Base-by-base conservation (phyloP, 2,797 vertebrate genomes). In the Telmatherina bonti region DNA sequence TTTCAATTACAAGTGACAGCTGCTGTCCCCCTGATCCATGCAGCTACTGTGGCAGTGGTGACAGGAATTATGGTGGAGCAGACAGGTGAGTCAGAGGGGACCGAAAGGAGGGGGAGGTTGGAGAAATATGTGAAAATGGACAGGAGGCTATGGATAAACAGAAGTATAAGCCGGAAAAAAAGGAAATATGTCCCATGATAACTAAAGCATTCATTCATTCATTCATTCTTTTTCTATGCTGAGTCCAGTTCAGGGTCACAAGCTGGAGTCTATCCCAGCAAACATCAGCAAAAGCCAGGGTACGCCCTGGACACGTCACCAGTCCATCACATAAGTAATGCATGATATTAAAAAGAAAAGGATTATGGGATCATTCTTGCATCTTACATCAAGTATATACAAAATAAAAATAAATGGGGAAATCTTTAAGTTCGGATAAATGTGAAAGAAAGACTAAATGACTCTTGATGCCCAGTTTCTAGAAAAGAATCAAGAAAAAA, bases 1-100 rank as follows among this genome's bases (percentile, higher is more conserved):
- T 93, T 93, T 93, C 91, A 93, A 92, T 93, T 93, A 93, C 86
- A 87, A 74, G 89, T 91, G 91, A 92, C 92, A 92, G 91, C 88
- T 90, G 88, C 91, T 91, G 91, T 91, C 91, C 87, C 76, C 71
- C 84, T 91, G 91, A 93, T 92, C 89, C 87, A 89, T 90, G 87
- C 84, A 83, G 81, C 87, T 83, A 78, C 88, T 85, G 82, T 84
- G 77, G 88, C 85, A 79, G 43, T 76, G 83, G 81, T 86, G 91
- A 91, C 87, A 89, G 86, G 89, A 92, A 90, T 92, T 87, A 93
- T 91, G 89, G 91, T 55, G 68, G 74, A 83, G 86, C 86, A 81
- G 91, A 86, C 86, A 90, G 90, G 91, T 91, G 88, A 90, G 87
- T 88, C 88, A 87, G 81, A 77, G 72, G 78, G 86, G 81, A 80